Evolutionary conservation across 2,888 invertebrate species (phyloP).

Genomic region (Rhagonycha lutea): DNA sequence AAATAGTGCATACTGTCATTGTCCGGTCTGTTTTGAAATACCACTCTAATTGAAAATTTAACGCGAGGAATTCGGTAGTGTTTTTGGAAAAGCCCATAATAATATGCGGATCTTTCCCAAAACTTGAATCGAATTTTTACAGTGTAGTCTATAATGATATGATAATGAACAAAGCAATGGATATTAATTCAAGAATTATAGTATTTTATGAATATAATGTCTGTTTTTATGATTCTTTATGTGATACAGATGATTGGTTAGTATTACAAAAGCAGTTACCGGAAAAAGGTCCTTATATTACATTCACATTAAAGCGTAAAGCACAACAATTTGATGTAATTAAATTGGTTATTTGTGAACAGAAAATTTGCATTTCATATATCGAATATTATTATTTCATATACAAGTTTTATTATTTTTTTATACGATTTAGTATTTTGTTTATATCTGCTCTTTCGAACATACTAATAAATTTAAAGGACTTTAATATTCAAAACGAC

Average conservation of each 20-base stretch:
- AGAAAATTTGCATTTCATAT: constrained; percentile 44
- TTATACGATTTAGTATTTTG: not conserved
- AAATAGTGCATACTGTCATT: too few relatives aligned
- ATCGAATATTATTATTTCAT: constrained; percentile 16
- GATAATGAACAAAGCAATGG: constrained; percentile 49
- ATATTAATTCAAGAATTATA: constrained; percentile 54
- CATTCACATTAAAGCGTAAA: constrained; percentile 2
- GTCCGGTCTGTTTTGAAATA: too few relatives aligned
- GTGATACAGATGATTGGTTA: constrained; percentile 57
- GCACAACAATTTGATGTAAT: constrained; percentile 37
- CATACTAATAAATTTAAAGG: not conserved
- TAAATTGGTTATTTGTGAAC: constrained; percentile 51
- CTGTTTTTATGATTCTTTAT: constrained; percentile 57
- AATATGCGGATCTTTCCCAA: not conserved
- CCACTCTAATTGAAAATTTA: too few relatives aligned
- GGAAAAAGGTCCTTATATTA: constrained; percentile 39
- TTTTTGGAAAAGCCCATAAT: too few relatives aligned
- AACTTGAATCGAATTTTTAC: constrained; percentile 12
- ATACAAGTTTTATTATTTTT: not conserved
- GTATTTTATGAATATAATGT: constrained; percentile 55
- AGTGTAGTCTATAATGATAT: constrained; percentile 44
- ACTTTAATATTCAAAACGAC: not conserved
- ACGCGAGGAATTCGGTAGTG: too few relatives aligned
- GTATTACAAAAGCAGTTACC: constrained; percentile 43
- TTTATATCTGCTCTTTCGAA: not conserved